Percentiles rank a stretch among this genome's conserved stretches.
Conservation (phyloP, 2,888 invertebrate genomes). For the Ennomos quercinarius region DNA sequence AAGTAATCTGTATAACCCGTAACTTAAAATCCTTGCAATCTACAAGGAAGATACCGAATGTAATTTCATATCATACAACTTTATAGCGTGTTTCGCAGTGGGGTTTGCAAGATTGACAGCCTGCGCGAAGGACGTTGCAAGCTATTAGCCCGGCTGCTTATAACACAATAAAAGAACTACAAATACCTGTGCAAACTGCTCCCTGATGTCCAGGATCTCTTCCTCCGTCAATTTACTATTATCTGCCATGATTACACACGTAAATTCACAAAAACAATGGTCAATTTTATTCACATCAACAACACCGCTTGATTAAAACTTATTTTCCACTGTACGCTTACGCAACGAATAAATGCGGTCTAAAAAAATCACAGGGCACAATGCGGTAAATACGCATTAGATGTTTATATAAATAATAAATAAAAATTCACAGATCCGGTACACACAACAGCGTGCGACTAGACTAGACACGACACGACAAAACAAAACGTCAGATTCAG, state of each 20-base stretch:
- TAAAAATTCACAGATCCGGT: slow-evolving; percentile 10
- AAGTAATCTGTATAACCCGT: no score
- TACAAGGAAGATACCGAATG: no score
- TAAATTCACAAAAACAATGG: slow-evolving; percentile 70
- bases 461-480: slow-evolving; percentile 19
- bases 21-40: no score
- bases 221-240: slow-evolving; percentile 87
- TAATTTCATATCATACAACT: no score
- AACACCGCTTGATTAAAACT: slow-evolving; percentile 37
- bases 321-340: slow-evolving; percentile 63
- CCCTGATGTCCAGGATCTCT: slow-evolving; percentile 90
- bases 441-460: slow-evolving; percentile 9
- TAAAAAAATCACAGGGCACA: slow-evolving; percentile 45
- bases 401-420: no score
- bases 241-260: slow-evolving; percentile 77
- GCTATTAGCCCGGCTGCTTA: background rate
- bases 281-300: slow-evolving; percentile 75
- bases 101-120: background rate
- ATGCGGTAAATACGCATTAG: slow-evolving; percentile 25
- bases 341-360: slow-evolving; percentile 39
- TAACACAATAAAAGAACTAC: slow-evolving; percentile 50
- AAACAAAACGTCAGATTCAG: slow-evolving; percentile 15
- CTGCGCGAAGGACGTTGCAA: slow-evolving; percentile 1
- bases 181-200: slow-evolving; percentile 90
- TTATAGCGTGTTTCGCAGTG: no score